Conservation (phyloP, 1,140 invertebrate genomes). For the Diprion similis region DNA sequence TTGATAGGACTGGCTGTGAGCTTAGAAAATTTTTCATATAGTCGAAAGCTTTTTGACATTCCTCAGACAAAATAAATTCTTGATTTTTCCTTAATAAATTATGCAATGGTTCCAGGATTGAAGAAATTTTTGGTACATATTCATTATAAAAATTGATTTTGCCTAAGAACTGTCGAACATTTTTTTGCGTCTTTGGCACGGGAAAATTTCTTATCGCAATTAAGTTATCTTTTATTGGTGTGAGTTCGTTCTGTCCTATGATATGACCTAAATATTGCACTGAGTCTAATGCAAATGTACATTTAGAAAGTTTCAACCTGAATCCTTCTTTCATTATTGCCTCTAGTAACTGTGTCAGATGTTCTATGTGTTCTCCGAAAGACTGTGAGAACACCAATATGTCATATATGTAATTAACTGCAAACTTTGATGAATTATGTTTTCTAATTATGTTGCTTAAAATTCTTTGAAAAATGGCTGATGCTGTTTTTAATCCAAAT, state of each 20-base stretch:
- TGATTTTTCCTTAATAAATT: constrained; percentile 17
- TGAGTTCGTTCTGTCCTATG: constrained; percentile 26
- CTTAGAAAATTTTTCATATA: constrained; percentile 16
- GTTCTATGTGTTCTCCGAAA: constrained; percentile 27
- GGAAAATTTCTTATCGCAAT: constrained; percentile 30
- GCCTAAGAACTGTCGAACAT: constrained; percentile 23
- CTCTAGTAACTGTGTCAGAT: constrained; percentile 23
- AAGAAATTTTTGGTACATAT: constrained; percentile 12
- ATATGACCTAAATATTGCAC: constrained; percentile 33
- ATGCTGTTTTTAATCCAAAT: constrained; percentile 45
- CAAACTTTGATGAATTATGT: constrained; percentile 25
- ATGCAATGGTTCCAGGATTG: constrained; percentile 18
- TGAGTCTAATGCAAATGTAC: constrained; percentile 20
- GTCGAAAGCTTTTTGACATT: constrained; percentile 19
- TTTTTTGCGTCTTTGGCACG: constrained; percentile 27
- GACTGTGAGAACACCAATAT: constrained; percentile 32
- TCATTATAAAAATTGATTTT: constrained; percentile 8
- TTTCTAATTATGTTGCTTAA: constrained; percentile 27
- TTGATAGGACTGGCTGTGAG: constrained; percentile 10
- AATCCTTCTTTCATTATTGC: constrained; percentile 33
- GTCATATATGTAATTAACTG: constrained; percentile 33
- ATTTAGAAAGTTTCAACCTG: constrained; percentile 31
- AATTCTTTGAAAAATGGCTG: constrained; percentile 47
- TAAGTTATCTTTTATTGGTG: constrained; percentile 29
- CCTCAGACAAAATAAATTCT: constrained; percentile 15